Base-by-base conservation (phyloP, 1,140 invertebrate species). In the Acromyrmex echinatior region DNA sequence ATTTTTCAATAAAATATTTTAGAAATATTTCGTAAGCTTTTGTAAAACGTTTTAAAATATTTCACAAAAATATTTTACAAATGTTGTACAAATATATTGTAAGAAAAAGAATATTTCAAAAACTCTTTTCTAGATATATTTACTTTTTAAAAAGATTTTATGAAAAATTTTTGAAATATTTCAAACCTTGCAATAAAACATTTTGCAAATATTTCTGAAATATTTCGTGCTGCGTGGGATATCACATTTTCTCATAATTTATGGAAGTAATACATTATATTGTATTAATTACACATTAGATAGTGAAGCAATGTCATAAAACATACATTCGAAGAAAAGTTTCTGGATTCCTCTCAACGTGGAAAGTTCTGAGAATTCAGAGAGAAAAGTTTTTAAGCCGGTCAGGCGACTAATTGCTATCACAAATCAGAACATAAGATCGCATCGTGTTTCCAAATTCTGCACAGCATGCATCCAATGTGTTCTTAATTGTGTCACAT, bases 361-460 rank as follows among this genome's bases (percentile, higher is more conserved):
- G 7, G 12, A 18, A 58, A 73, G 49, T 28, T 71, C 9, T 16
- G 3, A 51, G 7, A 53, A 53, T 51, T 31, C 10, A 31, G 28
- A n/a, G 6, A 58, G 18, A 35, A 5, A 14, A 21, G 18, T 71
- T 28, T 12, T 70, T 49, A 70, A 68, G 0, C 66, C n/a, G 10
- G 35, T 21, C 65, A 68, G 10, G 49, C 45, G 21, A 16, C 21
- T 71, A 71, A 71, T 73, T 70, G 58, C 21, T 63, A 63, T 31
- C 25, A 60, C 31, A 21, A 77, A 58, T 12, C 10, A 31, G 21
- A 45, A 45, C 21, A 16, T 16, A 39, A 18, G 0, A 49, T n/a
- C 2, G 2, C 25, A 51, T 31, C 25, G 49, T 1, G 5, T n/a
- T 45, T 18, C 7, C 5, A 70, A 49, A 25, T 21, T n/a, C 5